These are phyloP conservation scores for Verasper variegatus DNA, from an alignment of 2,113 vertebrate genomes.

Conservation along the genomic window DNA sequence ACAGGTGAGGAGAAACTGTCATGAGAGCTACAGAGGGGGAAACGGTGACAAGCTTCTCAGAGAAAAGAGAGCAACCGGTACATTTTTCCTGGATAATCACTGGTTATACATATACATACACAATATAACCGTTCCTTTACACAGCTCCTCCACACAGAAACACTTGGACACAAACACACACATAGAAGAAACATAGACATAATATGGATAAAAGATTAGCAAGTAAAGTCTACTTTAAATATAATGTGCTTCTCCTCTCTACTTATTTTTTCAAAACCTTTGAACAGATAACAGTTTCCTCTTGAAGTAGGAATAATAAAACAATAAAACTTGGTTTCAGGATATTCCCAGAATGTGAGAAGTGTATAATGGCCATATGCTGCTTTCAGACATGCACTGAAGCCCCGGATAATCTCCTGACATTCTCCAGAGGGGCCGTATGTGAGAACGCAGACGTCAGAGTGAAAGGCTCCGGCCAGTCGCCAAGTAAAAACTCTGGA, in stretches of 20 bases:
- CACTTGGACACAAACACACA: constrained; percentile 25
- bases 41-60: constrained; percentile 15
- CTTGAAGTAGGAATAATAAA: constrained; percentile 78
- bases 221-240: neutral
- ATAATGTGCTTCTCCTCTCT: neutral
- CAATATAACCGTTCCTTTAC: neutral
- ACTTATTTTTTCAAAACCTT: neutral
- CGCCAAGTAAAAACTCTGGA: too few relatives aligned
- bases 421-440: too few relatives aligned
- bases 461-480: neutral
- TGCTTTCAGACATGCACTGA: too few relatives aligned
- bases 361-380: too few relatives aligned
- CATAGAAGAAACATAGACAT: constrained; percentile 2
- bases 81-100: neutral
- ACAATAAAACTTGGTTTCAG: constrained; percentile 29
- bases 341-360: constrained; percentile 15
- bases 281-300: constrained; percentile 53
- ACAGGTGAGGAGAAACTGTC: constrained; percentile 17
- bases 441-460: neutral
- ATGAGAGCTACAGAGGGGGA: neutral
- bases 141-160: constrained; percentile 28
- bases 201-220: neutral
- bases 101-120: neutral
- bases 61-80: neutral
- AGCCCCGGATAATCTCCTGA: too few relatives aligned